phyloP scores from a whole-genome alignment of 2,888 invertebrate species.

The Andrena bicolor region DNA sequence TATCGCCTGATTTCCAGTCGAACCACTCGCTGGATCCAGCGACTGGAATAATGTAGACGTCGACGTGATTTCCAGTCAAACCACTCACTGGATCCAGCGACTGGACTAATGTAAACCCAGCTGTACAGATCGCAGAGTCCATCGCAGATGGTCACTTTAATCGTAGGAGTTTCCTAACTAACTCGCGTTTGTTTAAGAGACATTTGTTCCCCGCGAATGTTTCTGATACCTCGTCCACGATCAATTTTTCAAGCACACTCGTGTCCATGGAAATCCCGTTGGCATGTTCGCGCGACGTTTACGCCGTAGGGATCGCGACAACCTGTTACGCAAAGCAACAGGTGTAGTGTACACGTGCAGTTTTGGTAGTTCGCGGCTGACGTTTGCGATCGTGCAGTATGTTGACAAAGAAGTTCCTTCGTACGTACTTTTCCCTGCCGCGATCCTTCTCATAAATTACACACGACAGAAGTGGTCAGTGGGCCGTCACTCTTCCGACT shows the following conservation, averaged over 20 bases:
- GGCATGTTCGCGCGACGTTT: constrained; percentile 9
- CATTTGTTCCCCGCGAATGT: not conserved
- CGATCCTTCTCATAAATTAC: constrained; percentile 24
- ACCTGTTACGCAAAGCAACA: constrained; percentile 58
- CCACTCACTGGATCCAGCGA: too few relatives aligned
- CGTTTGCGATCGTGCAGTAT: not conserved
- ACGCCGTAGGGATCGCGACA: not conserved
- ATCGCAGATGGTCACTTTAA: not conserved
- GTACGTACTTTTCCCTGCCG: not conserved
- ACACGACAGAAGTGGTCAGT: not conserved
- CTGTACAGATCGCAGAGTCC: too few relatives aligned
- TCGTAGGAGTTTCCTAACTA: not conserved
- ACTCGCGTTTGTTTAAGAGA: not conserved
- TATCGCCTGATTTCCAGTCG: too few relatives aligned
- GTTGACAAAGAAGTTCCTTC: not conserved
- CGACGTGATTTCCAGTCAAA: too few relatives aligned
- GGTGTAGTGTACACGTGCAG: constrained; percentile 20
- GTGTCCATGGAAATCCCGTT: constrained; percentile 22
- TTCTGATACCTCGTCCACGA: constrained; percentile 48
- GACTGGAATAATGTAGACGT: too few relatives aligned
- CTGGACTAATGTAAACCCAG: too few relatives aligned
- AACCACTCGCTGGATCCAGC: too few relatives aligned
- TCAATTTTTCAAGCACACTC: constrained; percentile 50
- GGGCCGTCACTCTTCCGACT: not conserved
- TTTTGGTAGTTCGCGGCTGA: not conserved